Evolutionary conservation across 2,113 vertebrate genomes (phyloP).

Genomic region (Lates calcarifer): DNA sequence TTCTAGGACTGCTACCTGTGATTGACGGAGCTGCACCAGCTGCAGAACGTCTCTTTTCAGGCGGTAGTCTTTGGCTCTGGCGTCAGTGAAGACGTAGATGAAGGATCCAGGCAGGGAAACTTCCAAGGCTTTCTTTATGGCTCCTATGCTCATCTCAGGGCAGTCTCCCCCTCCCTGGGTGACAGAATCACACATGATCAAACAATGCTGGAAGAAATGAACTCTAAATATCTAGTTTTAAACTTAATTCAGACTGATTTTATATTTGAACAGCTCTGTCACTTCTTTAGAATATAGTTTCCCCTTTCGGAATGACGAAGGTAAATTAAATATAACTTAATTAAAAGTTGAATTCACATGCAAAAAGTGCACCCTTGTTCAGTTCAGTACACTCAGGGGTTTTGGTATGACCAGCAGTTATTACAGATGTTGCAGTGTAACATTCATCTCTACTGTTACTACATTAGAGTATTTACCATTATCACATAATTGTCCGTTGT

Average conservation of each 20-base stretch:
- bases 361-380: not conserved
- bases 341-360: not conserved
- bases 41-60: slow-evolving; percentile 88
- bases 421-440: not conserved
- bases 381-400: not conserved
- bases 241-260: not conserved
- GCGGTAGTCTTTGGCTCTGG: slow-evolving; percentile 93
- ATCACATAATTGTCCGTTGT: not conserved
- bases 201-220: not conserved
- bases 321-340: no score
- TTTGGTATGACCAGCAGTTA: not conserved
- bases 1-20: slow-evolving; percentile 85
- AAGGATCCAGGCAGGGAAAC: slow-evolving; percentile 91
- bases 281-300: not conserved
- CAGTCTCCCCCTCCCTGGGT: slow-evolving; percentile 94
- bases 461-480: not conserved
- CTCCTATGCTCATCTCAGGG: slow-evolving; percentile 94
- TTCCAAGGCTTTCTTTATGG: slow-evolving; percentile 91
- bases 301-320: no score
- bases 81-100: slow-evolving; percentile 94
- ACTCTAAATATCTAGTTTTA: slow-evolving; percentile 2
- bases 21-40: slow-evolving; percentile 92
- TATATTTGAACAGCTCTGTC: not conserved
- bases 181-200: slow-evolving; percentile 42
- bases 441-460: not conserved